Evolutionary conservation across 2,888 invertebrate genomes (phyloP), one percentile per base, ranked within the genome.

Genomic region (Philhelius pedissequus): DNA sequence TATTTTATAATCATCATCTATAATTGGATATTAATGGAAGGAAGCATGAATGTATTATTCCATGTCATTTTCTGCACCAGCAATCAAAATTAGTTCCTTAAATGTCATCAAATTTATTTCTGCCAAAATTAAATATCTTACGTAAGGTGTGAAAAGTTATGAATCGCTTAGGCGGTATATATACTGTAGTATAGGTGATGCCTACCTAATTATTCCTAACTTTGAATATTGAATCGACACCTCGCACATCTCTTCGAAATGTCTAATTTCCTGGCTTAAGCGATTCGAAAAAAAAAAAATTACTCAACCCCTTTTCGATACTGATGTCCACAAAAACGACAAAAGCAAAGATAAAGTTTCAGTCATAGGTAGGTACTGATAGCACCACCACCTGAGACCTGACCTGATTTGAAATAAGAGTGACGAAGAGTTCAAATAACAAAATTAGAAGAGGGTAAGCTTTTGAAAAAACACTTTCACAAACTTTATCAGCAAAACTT

Each of bases 371-470:
- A n/a, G n/a, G n/a, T n/a, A n/a, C n/a, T n/a, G n/a, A n/a, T n/a
- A 48, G 22, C 48, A 48, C 30, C 18, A 32, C 32, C 18, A 20
- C 54, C 35, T 25, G n/a, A 40, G 38, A 64, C 64, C 64, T 64
- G 64, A 64, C 64, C 32, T 64, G 48, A 64, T 64, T 64, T 64
- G 43, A 30, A 32, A 64, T 48, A 22, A 48, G 30, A 56, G 32
- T 56, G 56, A 32, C 32, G 32, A 62, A 43, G 13, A 64, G 48
- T 64, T 64, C 20, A 64, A 48, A 48, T 30, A 64, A 62, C 62
- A 62, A 62, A 43, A 62, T 62, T 62, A 43, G 40, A 62, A 62
- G 43, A 43, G 62, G 40, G 40, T 62, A 64, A 64, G 64, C 64
- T 64, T 64, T 64, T 64, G 64, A 48, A 64, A 64, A 48, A 64